Percentiles rank a stretch among this genome's conserved stretches.
Evolutionary conservation across 1,140 invertebrate genomes (phyloP).

Genomic region (Teleogryllus occipitalis): DNA sequence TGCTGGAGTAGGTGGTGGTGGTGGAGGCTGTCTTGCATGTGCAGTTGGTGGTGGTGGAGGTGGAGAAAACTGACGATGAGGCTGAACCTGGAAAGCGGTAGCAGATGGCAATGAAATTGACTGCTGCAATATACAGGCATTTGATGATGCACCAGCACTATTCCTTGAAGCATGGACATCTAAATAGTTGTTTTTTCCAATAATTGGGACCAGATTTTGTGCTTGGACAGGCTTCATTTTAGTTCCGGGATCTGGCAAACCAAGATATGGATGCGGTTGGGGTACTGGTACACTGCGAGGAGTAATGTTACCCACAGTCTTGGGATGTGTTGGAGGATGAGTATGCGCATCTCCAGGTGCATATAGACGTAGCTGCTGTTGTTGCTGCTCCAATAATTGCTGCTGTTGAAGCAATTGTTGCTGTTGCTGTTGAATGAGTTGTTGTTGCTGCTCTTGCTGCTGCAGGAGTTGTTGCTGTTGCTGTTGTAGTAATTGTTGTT

Average conservation of each 20-base stretch:
- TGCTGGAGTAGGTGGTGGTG: constrained; percentile 43
- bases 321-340: constrained; percentile 23
- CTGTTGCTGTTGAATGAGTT: constrained; percentile 13
- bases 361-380: constrained; percentile 21
- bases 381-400: neutral
- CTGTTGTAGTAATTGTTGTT: neutral
- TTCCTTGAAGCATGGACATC: constrained; percentile 52
- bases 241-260: constrained; percentile 35
- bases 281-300: neutral
- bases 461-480: constrained; percentile 20
- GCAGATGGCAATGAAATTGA: constrained; percentile 40
- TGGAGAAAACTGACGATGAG: constrained; percentile 24
- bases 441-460: constrained; percentile 16
- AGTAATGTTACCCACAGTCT: constrained; percentile 8
- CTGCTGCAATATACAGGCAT: constrained; percentile 13
- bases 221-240: constrained; percentile 45
- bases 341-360: constrained; percentile 24
- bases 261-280: constrained; percentile 6
- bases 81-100: constrained; percentile 33
- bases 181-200: constrained; percentile 57
- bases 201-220: constrained; percentile 37
- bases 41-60: constrained; percentile 42
- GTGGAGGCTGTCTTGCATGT: constrained; percentile 40
- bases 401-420: constrained; percentile 17
- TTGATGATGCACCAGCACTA: constrained; percentile 24